Evolutionary conservation across 2,797 vertebrate genomes (phyloP), one percentile per base, ranked within the genome.

Genomic region (Phrynocephalus vlangalii): DNA sequence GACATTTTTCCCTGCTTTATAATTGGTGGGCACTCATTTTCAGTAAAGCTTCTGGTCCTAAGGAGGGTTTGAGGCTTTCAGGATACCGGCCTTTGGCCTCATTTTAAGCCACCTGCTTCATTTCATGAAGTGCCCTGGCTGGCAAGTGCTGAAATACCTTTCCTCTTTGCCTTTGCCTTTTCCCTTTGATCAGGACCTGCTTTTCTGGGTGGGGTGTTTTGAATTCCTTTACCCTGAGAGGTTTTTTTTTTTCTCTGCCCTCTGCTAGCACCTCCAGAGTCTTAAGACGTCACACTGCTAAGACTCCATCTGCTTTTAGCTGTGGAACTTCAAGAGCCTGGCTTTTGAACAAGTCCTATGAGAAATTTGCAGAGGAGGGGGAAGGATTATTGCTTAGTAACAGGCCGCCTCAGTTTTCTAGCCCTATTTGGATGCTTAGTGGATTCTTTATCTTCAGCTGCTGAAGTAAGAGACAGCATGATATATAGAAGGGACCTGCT

Each of bases 101-200:
- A 9, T 5, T 44, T 26, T 24, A 67, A 50, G 67, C 48, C 13
- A 6, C 71, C 8, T 13, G 18, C 66, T 78, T 44, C 84, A 68
- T 68, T 67, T 67, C 50, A 50, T 18, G n/a, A 79, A 48, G 33
- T 24, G 80, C 38, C 22, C 24, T 73, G 44, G 33, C 67, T 79
- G 76, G 76, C 87, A 72, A 60, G 67, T 33, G 16, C 52, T 13
- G 7, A 72, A 60, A 38, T 56, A 24, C 67, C 87, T 76, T 56
- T 38, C 72, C 72, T 75, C 22, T 71, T 48, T 2, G 48, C 73
- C 33, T 80, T 79, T 50, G 70, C 75, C 66, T 68, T 50, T 30
- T 26, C 20, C 28, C 83, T 89, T 75, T 79, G 85, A 84, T 60
- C 70, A 44, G 77, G 56, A 90, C 68, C 76, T 75, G 85, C 38